Percentiles rank a stretch among this genome's conserved stretches.
Conservation (phyloP, 2,888 invertebrate species). For the Agriopis leucophaearia region DNA sequence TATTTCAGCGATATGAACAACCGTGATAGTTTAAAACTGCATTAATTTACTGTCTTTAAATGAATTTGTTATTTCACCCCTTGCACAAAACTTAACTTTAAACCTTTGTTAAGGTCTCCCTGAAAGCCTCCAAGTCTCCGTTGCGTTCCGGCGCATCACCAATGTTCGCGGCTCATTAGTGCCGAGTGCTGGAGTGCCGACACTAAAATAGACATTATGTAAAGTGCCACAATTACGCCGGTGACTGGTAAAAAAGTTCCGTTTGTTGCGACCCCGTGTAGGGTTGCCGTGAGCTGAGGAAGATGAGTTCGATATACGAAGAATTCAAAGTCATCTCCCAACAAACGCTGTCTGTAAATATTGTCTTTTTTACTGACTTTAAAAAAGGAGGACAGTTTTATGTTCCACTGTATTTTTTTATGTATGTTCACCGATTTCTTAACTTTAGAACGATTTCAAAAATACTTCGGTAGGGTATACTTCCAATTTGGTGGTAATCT, state of each 20-base stretch:
- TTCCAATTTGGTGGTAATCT: too few relatives aligned
- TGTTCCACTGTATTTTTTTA: not conserved
- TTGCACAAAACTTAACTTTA: not conserved
- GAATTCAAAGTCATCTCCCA: conserved; percentile 14
- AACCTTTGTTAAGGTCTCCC: not conserved
- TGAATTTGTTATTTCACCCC: not conserved
- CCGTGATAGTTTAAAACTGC: too few relatives aligned
- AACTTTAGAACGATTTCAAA: too few relatives aligned
- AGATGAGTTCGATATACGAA: conserved; percentile 5
- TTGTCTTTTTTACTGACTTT: not conserved
- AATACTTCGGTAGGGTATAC: too few relatives aligned
- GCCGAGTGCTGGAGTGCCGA: conserved; percentile 49
- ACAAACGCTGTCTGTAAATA: not conserved
- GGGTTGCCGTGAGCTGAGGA: conserved; percentile 31
- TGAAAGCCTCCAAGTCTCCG: conserved; percentile 15
- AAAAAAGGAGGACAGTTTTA: too few relatives aligned
- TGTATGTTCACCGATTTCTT: not conserved
- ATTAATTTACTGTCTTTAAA: too few relatives aligned
- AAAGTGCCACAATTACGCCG: conserved; percentile 82
- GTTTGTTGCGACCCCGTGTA: conserved; percentile 46
- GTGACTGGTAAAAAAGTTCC: conserved; percentile 73
- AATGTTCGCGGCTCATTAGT: conserved; percentile 82
- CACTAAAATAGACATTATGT: conserved; percentile 85
- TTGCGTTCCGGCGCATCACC: conserved; percentile 70
- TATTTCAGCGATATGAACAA: too few relatives aligned